Conservation (phyloP, 2,113 vertebrate genomes). For the Pyxicephalus adspersus region DNA sequence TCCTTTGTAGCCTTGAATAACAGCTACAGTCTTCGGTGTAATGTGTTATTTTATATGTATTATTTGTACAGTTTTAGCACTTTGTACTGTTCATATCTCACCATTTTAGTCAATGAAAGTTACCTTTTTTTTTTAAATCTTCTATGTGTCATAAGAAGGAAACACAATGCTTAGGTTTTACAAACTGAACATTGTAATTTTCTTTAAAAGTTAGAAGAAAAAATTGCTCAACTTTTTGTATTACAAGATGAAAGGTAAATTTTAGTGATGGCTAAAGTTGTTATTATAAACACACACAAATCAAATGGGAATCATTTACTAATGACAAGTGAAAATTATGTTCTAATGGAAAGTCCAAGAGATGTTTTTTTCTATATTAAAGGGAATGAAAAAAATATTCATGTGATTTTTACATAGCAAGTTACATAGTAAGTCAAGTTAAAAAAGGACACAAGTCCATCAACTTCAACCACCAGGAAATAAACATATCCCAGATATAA, state of each 20-base stretch:
- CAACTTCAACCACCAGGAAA: too few relatives aligned
- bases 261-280: conserved; percentile 14
- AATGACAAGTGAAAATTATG: background rate
- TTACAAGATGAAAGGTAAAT: background rate
- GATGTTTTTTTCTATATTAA: too few relatives aligned
- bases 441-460: too few relatives aligned
- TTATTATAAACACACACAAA: conserved; percentile 30
- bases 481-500: too few relatives aligned
- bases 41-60: conserved; percentile 29
- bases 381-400: background rate
- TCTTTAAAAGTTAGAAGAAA: background rate
- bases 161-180: background rate
- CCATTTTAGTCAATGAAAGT: conserved; percentile 1
- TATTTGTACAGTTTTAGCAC: conserved; percentile 45
- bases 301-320: conserved; percentile 9
- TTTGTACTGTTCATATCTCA: conserved; percentile 10
- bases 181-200: too few relatives aligned
- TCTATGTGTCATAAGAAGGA: background rate
- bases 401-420: background rate
- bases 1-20: conserved; percentile 38
- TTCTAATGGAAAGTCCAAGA: too few relatives aligned
- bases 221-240: conserved; percentile 6
- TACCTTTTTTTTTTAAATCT: conserved; percentile 11
- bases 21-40: conserved; percentile 6
- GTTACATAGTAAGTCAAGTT: too few relatives aligned